Base-by-base conservation (phyloP, 2,888 invertebrate genomes). In the Priocnemis perturbator region DNA sequence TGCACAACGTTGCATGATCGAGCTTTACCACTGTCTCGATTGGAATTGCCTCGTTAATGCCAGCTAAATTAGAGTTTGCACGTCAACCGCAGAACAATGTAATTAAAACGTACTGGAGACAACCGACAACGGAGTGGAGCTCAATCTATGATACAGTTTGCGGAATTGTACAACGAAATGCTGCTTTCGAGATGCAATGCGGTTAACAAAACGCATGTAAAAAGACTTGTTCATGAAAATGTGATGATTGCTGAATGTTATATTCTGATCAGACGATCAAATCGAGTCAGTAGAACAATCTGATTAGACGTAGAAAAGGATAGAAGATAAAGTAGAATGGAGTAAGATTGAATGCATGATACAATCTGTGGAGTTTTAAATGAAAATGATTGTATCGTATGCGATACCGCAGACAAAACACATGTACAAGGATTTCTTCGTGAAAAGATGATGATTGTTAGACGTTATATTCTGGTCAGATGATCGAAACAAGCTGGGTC, bases 61-160 rank as follows among this genome's bases (percentile, higher is more conserved):
- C 17, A 73, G 69, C 67, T 53, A 66, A 69, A 72, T 64, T 50
- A 64, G 52, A 61, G 60, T 60, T 64, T 69, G 57, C 66, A 50
- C 67, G 21, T 55, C 21, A 23, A 19, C 11, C 21, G 14, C 3
- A 66, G 66, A 66, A 71, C 71, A 61, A 69, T 73, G 67, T 68
- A 73, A 71, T 73, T 73, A 71, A 73, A 73, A 73, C 67, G 50
- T 50, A 50, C 71, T 63, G 67, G 17, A 50, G 50, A 11, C n/a
- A 9, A 17, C 20, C 17, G n/a, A 50, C 9, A 47, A 47, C 47
- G 47, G 20, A 7, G 17, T 5, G 1, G 17, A 9, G 17, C 50
- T 15, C 11, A n/a, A 15, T 20, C 4, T 37, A 37, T 11, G 7
- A 37, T 11, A 37, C 4, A 37, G 11, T 37, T 37, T 37, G 37